phyloP scores from a whole-genome alignment of 2,113 vertebrate genomes.

The Glaucidium brasilianum region DNA sequence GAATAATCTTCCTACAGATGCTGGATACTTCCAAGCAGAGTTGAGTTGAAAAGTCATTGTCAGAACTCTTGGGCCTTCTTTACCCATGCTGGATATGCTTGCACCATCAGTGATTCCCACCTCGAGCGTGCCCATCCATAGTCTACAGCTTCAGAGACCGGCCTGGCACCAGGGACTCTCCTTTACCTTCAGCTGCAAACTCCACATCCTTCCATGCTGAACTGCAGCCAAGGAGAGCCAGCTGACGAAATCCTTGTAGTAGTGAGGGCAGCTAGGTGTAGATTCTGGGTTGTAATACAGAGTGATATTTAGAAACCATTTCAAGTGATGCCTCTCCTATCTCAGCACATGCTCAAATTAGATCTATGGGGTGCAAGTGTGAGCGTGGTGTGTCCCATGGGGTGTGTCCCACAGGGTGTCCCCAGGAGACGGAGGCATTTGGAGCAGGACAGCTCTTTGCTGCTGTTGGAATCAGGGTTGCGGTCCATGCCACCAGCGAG shows the following conservation, averaged over 20 bases:
- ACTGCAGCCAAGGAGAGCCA: background rate
- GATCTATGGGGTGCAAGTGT: background rate
- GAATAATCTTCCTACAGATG: background rate
- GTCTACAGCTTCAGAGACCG: background rate
- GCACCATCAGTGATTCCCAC: rapidly evolving
- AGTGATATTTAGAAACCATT: rapidly evolving
- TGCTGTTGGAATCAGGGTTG: background rate
- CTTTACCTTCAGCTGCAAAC: background rate
- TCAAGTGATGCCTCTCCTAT: background rate
- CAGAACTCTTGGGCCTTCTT: background rate
- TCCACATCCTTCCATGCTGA: rapidly evolving
- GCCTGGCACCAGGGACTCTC: background rate
- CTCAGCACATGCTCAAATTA: background rate
- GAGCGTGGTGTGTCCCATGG: rapidly evolving
- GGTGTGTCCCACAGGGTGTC: background rate
- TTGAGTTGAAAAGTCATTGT: rapidly evolving
- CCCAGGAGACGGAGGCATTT: background rate
- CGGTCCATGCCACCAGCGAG: rapidly evolving
- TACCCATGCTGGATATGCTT: rapidly evolving
- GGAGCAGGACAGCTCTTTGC: background rate
- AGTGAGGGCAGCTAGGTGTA: rapidly evolving
- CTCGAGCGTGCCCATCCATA: background rate
- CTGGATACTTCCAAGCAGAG: background rate
- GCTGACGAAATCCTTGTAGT: background rate
- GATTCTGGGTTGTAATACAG: rapidly evolving